A percentile compares a stretch with the other conserved stretches of the same genome.
Evolutionary conservation across 2,888 invertebrate species (phyloP).

Genomic region (Spilosoma lubricipeda): DNA sequence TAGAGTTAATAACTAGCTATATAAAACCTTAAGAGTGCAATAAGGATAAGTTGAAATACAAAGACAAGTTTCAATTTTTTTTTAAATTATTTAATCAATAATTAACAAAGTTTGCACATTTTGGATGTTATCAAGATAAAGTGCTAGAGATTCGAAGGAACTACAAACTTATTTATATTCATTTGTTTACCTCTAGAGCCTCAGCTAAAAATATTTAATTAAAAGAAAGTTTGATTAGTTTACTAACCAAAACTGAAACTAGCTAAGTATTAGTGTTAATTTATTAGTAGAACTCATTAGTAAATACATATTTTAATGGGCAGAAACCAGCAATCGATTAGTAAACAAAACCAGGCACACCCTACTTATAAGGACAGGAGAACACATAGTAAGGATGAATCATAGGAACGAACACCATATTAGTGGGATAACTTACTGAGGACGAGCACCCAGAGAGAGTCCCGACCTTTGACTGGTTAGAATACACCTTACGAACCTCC

Average conservation of each 20-base stretch:
- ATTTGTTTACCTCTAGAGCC: neutral
- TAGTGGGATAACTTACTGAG: constrained; percentile 84
- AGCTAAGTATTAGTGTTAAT: neutral
- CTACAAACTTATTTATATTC: neutral
- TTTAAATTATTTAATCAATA: no score
- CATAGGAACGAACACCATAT: constrained; percentile 41
- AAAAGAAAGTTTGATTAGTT: neutral
- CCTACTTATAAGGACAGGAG: constrained; percentile 44
- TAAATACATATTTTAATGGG: constrained; percentile 1
- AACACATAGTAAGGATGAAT: constrained; percentile 45
- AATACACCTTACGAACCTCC: constrained; percentile 82
- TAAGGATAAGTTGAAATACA: neutral
- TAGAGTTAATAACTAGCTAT: no score
- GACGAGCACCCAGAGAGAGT: constrained; percentile 90
- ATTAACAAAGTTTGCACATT: no score
- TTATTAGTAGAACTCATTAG: constrained; percentile 2
- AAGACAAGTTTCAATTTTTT: no score
- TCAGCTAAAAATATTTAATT: neutral
- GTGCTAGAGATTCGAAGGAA: neutral
- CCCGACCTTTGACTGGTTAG: constrained; percentile 88
- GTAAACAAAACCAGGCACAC: constrained; percentile 53
- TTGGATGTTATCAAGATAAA: neutral
- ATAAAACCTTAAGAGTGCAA: neutral
- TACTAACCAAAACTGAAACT: neutral
- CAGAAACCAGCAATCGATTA: constrained; percentile 32